phyloP scores from a whole-genome alignment of 2,888 invertebrate genomes.

The Helicoverpa assulta region DNA sequence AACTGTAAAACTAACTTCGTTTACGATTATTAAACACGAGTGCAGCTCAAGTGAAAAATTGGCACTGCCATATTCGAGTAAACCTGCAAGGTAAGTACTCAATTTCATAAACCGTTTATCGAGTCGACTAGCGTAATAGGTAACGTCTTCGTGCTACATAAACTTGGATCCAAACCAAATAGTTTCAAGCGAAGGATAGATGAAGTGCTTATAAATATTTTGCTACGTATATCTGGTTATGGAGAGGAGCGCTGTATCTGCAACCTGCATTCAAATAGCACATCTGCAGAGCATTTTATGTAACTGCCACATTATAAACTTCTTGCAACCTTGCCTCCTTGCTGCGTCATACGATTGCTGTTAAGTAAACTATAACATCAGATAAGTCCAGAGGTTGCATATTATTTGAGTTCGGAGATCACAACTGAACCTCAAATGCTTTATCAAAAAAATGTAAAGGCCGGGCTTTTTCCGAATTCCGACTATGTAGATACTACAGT shows the following conservation, averaged over 20 bases:
- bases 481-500: neutral
- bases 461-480: too few relatives aligned
- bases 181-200: slow-evolving; percentile 4
- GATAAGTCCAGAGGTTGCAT: neutral
- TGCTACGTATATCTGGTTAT: slow-evolving; percentile 22
- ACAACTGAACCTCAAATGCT: neutral
- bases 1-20: too few relatives aligned
- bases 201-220: slow-evolving; percentile 33
- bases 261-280: slow-evolving; percentile 43
- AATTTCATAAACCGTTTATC: slow-evolving; percentile 7
- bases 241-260: slow-evolving; percentile 2
- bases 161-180: slow-evolving; percentile 14
- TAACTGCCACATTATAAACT: slow-evolving; percentile 13
- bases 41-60: neutral
- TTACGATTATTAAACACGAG: neutral
- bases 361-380: neutral
- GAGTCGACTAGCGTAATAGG: slow-evolving; percentile 1
- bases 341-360: neutral
- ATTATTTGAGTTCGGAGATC: neutral
- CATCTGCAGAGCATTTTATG: slow-evolving; percentile 19
- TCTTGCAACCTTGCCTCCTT: slow-evolving; percentile 13
- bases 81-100: neutral
- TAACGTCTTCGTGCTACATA: slow-evolving; percentile 7
- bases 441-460: neutral
- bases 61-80: neutral